Base-by-base conservation (phyloP, 2,888 invertebrate genomes). In the Galeopsomyia nigrocyanea region DNA sequence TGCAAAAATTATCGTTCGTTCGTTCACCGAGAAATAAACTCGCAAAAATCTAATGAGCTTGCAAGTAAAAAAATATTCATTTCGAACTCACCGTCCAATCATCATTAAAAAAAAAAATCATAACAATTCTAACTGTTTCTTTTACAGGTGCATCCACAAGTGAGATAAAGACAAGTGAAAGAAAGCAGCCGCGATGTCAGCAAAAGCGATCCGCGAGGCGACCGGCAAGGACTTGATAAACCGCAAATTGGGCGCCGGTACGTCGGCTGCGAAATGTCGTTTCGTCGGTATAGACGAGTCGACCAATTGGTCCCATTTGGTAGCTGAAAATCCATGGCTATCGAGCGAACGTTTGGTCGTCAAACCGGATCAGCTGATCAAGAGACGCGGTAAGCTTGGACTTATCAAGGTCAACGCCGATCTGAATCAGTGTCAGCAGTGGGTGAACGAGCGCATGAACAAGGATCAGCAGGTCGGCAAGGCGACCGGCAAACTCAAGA, bases 341-440 rank as follows among this genome's bases (percentile, higher is more conserved):
- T 89, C 91, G 79, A 92, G 91, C 73, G 92, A 93, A 87, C 94
- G 94, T 88, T 89, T 99, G 78, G 99, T 99, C 3, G 98, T 97
- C n/a, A 99, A 99, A 85, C 99, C 99, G 0, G 99, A 99, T 88
- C 99, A 99, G 89, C 89, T 99, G 87, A 99, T 99, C 85, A 99
- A 99, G 87, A 90, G 99, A 39, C 92, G 99, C 70, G 99, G 99
- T 68, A 99, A 99, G 87, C 91, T 99, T 69, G 98, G 99, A 0
- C 89, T 99, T 65, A 98, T 99, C 78, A 96, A 97, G 79, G 97
- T 99, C 7, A 98, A 98, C 86, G 94, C 94, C 80, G 91, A 92
- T 75, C 90, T 95, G 7, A 89, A 90, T 0, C 92, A 92, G 26
- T 95, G 95, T 19, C 90, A 95, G 81, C 87, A 92, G 86, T 99